A percentile compares a stretch with the other conserved stretches of the same genome.
Conservation (phyloP, 2,113 vertebrate species). For the Spea multiplicata region DNA sequence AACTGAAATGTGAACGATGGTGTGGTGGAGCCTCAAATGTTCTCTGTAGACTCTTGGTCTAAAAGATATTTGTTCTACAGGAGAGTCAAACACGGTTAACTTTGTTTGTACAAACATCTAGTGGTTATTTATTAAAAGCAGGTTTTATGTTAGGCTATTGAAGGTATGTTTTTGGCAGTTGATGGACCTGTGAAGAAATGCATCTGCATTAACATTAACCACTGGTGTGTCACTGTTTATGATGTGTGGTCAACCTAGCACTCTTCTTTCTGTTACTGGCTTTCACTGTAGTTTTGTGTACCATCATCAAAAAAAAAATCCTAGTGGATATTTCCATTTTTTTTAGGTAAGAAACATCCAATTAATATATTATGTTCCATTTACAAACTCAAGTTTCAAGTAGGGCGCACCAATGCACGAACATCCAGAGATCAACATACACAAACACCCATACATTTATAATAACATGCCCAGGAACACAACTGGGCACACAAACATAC, state of each 20-base stretch:
- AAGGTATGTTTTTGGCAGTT: conserved; percentile 69
- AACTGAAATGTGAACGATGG: conserved; percentile 50
- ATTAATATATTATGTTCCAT: neutral
- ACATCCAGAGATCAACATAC: too few species aligned
- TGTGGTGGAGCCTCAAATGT: conserved; percentile 50
- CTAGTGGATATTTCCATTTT: neutral
- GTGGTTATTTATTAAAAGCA: conserved; percentile 77
- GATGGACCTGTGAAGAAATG: conserved; percentile 61
- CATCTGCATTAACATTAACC: conserved; percentile 62
- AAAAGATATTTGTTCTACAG: conserved; percentile 68
- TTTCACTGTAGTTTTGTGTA: conserved; percentile 3
- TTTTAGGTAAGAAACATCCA: neutral
- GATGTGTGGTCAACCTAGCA: conserved; percentile 37
- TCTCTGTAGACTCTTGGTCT: conserved; percentile 54
- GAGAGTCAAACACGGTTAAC: conserved; percentile 66
- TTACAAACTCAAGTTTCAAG: too few species aligned
- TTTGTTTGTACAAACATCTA: conserved; percentile 70
- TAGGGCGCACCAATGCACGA: too few species aligned
- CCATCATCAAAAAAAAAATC: neutral
- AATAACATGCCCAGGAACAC: too few species aligned
- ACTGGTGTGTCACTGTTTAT: conserved; percentile 59
- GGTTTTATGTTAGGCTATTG: conserved; percentile 71
- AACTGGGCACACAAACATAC: too few species aligned
- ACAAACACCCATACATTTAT: too few species aligned
- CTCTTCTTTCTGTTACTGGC: conserved; percentile 13